Evolutionary conservation across 2,113 vertebrate species (phyloP).

Genomic region (Ictalurus furcatus): DNA sequence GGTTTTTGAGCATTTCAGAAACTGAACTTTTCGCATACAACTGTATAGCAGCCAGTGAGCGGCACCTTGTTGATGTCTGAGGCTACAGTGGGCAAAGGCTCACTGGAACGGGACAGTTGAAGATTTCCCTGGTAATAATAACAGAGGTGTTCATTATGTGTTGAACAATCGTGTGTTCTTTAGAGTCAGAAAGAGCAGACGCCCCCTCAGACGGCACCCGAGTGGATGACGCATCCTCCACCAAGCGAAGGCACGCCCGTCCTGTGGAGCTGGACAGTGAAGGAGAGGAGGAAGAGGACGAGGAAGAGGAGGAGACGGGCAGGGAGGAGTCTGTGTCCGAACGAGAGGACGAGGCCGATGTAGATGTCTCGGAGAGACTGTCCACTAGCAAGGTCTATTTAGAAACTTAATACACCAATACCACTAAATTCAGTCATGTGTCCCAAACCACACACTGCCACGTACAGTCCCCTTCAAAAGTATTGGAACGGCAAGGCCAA

Average conservation of each 20-base stretch:
- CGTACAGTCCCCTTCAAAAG: not conserved
- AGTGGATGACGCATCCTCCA: slow-evolving; percentile 77
- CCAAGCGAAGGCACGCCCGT: slow-evolving; percentile 81
- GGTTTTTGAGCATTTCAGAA: too few relatives aligned
- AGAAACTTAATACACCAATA: not conserved
- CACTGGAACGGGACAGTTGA: not conserved
- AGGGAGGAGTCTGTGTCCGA: slow-evolving; percentile 76
- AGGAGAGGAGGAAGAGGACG: slow-evolving; percentile 86
- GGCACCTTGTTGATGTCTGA: not conserved
- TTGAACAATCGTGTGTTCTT: not conserved
- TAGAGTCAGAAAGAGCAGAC: slow-evolving; percentile 77
- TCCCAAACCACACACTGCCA: not conserved
- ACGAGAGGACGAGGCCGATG: slow-evolving; percentile 82
- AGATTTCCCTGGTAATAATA: not conserved
- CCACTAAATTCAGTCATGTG: not conserved
- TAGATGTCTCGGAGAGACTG: slow-evolving; percentile 68
- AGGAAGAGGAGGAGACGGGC: slow-evolving; percentile 76
- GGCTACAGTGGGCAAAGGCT: not conserved
- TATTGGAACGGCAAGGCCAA: not conserved
- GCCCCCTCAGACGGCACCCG: slow-evolving; percentile 80
- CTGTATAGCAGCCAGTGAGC: not conserved
- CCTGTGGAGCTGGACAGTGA: slow-evolving; percentile 92
- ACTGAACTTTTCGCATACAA: not conserved
- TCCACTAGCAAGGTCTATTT: slow-evolving; percentile 66
- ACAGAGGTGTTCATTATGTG: not conserved